These are phyloP conservation scores for Gavialis gangeticus DNA, from an alignment of 2,113 vertebrate species.

Conservation along the genomic window DNA sequence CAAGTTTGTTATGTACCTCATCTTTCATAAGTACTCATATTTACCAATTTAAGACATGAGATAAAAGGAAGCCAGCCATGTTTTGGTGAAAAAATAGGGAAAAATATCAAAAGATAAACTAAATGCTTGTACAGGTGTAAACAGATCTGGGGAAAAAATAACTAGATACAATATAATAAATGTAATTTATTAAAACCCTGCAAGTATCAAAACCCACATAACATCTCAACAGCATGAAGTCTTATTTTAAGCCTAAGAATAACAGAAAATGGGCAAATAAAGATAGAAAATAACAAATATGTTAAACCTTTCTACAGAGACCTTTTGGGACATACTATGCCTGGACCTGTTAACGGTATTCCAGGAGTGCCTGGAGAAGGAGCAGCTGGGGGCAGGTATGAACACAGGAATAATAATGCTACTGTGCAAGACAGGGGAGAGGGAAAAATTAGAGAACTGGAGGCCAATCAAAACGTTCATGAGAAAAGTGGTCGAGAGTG, in stretches of 20 bases:
- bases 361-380: too few species aligned
- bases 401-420: too few species aligned
- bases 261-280: conserved; percentile 30
- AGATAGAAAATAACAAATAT: conserved; percentile 20
- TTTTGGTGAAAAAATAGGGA: conserved; percentile 22
- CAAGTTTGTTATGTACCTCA: conserved; percentile 38
- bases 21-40: conserved; percentile 22
- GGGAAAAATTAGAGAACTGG: too few species aligned
- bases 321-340: too few species aligned
- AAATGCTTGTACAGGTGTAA: conserved; percentile 43
- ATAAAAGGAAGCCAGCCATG: conserved; percentile 1
- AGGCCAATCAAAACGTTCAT: too few species aligned
- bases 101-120: conserved; percentile 41
- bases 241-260: conserved; percentile 32
- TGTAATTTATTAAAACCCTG: conserved; percentile 43
- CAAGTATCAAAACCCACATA: conserved; percentile 55
- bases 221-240: conserved; percentile 44
- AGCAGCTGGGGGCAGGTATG: too few species aligned
- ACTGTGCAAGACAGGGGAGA: too few species aligned
- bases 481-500: too few species aligned
- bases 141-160: conserved; percentile 49
- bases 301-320: conserved; percentile 21
- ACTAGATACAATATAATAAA: conserved; percentile 27
- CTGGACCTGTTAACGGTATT: too few species aligned
- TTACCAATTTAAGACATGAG: conserved; percentile 37